Evolutionary conservation across 2,888 invertebrate species (phyloP), one percentile per base, ranked within the genome.

Genomic region (Dicranocentrus wangi): DNA sequence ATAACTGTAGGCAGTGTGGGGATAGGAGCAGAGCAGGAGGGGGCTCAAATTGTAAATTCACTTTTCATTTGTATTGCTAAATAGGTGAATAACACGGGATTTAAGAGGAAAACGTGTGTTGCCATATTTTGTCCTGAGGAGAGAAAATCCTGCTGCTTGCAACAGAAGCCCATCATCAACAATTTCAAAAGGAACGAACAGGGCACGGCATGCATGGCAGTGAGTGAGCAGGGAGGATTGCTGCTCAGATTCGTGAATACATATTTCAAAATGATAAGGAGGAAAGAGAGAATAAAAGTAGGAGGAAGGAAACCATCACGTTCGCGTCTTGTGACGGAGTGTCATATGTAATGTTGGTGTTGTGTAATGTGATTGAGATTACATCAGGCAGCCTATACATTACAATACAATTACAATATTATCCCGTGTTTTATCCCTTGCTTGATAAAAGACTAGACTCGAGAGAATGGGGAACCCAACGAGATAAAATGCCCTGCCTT

Each of bases 401-500:
- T 71, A 63, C 25, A 71, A 71, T 60, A 39, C 63, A 73, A 73
- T 73, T 73, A 73, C 73, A 73, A 71, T 60, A 60, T 17, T 47
- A 55, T 55, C 32, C 43, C 25, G 28, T 17, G 15, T 3, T 32
- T 61, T 17, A 3, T 32, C 17, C 32, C 19, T 55, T 58, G 28
- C 21, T 39, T 28, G 47, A 2, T 23, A 47, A 66, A 32, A 72
- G 32, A 47, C 25, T 63, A 19, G 25, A 13, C 25, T 63, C 47
- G 13, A 51, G 66, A 55, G 39, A 39, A 13, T 39, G 51, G 51
- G n/a, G 51, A 51, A 5, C 10, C 7, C 3, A 10, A 5, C 3
- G 17, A 51, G 51, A 51, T 51, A 51, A 68, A 77, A 77, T 69
- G 76, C 76, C 69, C 60, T 77, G 76, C 76, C 76, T 77, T 77